Conservation (phyloP, 2,113 vertebrate genomes). For the Strix uralensis region DNA sequence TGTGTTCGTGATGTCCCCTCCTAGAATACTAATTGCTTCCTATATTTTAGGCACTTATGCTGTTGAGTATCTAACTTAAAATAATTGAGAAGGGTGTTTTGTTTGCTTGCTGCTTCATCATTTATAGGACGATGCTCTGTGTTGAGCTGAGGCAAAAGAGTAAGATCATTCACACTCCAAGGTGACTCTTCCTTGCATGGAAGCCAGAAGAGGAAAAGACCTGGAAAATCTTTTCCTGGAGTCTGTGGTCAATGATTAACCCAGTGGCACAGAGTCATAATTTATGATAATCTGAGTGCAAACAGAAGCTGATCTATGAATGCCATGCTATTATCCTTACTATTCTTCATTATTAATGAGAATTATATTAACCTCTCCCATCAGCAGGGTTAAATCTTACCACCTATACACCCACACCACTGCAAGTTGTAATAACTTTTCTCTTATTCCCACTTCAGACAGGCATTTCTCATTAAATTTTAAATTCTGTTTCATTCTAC, state of each 20-base stretch:
- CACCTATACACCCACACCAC: not conserved
- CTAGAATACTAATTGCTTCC: not conserved
- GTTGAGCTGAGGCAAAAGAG: not conserved
- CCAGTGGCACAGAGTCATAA: not conserved
- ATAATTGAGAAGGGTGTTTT: not conserved
- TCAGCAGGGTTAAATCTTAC: slow-evolving; percentile 6
- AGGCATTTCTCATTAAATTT: not conserved
- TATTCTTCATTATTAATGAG: not conserved
- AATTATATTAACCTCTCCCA: not conserved
- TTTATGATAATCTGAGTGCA: not conserved
- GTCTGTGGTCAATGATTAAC: not conserved
- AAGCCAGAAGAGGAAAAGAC: not conserved
- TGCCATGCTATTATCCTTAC: not conserved
- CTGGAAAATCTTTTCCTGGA: not conserved
- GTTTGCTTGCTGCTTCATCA: not conserved
- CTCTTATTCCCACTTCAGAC: not conserved
- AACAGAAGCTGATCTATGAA: not conserved
- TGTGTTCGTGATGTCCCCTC: not conserved
- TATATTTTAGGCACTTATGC: not conserved
- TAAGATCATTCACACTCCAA: not conserved
- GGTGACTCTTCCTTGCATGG: not conserved
- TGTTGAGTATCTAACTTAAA: not conserved
- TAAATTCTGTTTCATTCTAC: not conserved
- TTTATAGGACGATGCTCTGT: not conserved
- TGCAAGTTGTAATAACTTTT: not conserved